Percentiles rank a stretch among this genome's conserved stretches.
phyloP scores from a whole-genome alignment of 2,888 invertebrate genomes.

The Clepsis dumicolana region DNA sequence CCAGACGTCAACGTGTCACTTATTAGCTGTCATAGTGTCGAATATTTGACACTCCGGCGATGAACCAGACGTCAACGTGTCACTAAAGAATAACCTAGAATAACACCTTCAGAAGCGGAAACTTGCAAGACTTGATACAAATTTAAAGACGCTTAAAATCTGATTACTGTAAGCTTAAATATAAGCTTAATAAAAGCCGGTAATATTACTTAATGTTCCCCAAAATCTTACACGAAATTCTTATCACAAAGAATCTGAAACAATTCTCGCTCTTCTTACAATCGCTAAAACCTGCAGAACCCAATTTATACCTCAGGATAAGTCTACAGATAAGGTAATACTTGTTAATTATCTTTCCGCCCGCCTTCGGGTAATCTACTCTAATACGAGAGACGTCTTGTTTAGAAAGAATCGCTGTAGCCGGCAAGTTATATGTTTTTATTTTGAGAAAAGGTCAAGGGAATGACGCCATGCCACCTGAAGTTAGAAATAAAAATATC shows the following conservation, averaged over 20 bases:
- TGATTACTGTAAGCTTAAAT: no score
- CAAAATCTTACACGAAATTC: no score
- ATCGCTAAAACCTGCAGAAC: slow-evolving; percentile 17
- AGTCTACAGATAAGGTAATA: slow-evolving; percentile 46
- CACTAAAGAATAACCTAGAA: no score
- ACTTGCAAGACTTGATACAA: no score
- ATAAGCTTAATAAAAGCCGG: no score
- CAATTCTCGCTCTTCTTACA: not conserved
- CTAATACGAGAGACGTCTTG: slow-evolving; percentile 45
- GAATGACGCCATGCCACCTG: not conserved
- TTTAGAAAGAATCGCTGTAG: slow-evolving; percentile 21
- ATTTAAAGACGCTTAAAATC: no score
- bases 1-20: no score
- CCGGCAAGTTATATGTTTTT: not conserved
- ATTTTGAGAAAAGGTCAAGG: not conserved
- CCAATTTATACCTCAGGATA: slow-evolving; percentile 23
- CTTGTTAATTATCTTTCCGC: slow-evolving; percentile 43
- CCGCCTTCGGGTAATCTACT: slow-evolving; percentile 48
- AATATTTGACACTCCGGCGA: no score
- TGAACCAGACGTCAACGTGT: no score
- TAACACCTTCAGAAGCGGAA: no score
- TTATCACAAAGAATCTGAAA: not conserved
- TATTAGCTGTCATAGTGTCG: no score
- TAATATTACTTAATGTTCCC: no score
- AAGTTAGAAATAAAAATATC: not conserved